These are phyloP conservation scores for Acanthornis magna DNA, from an alignment of 2,797 vertebrate genomes.

Conservation along the genomic window DNA sequence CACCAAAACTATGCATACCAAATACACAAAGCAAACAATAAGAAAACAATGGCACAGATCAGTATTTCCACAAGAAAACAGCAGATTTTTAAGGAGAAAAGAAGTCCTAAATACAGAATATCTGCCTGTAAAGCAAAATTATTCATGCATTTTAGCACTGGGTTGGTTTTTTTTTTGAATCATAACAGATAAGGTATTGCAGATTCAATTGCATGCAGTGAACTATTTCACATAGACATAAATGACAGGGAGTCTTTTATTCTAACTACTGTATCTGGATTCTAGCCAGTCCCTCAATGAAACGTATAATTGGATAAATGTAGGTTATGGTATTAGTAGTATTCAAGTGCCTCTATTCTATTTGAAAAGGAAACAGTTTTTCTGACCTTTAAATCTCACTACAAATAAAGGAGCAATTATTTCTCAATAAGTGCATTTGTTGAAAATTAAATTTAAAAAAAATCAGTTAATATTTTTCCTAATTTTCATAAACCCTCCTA, in stretches of 20 bases:
- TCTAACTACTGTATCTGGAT: constrained; percentile 30
- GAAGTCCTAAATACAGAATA: background rate
- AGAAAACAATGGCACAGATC: background rate
- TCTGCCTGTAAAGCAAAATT: background rate
- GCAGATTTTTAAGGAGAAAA: background rate
- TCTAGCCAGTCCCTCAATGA: constrained; percentile 32
- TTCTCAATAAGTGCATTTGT: background rate
- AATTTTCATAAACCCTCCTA: background rate
- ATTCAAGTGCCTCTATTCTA: background rate
- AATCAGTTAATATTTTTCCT: background rate
- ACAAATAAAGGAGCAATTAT: constrained; percentile 34
- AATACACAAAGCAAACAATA: constrained; percentile 4
- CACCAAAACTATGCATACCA: constrained; percentile 51
- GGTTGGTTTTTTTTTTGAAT: background rate
- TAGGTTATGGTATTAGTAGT: constrained; percentile 39
- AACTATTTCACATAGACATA: constrained; percentile 20
- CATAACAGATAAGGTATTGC: background rate
- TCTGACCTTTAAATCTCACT: constrained; percentile 41
- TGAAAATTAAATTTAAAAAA: background rate
- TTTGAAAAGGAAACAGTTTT: constrained; percentile 46
- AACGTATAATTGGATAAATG: constrained; percentile 59
- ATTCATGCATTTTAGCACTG: background rate
- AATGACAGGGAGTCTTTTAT: constrained; percentile 33
- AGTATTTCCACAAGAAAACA: background rate
- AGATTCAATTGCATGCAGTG: background rate